Base-by-base conservation (phyloP, 2,888 invertebrate species). In the Drosophila kuntzei region DNA sequence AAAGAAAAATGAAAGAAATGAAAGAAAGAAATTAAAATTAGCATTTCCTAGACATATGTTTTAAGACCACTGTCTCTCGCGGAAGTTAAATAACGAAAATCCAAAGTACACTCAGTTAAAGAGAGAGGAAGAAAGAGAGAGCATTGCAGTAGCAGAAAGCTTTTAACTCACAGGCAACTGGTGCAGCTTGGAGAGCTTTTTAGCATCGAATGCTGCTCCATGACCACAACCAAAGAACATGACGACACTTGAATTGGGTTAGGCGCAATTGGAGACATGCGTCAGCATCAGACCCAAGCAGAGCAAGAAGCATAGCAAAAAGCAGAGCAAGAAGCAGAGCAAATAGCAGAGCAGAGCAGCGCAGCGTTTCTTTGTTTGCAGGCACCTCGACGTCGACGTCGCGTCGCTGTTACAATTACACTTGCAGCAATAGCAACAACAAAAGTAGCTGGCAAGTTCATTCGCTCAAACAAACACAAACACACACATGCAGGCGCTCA, bases 231-330 rank as follows among this genome's bases (percentile, higher is more conserved):
- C 51, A 58, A 29, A 39, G 37, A 43, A 47, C 47, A 43, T 86
- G 81, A 81, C 82, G 83, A 86, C 80, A 82, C 77, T 76, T 61
- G 55, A 76, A 74, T 67, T 82, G 80, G 69, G 80, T 81, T 81
- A 81, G 86, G 73, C 77, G 86, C 86, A 86, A 83, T 86, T 77
- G 50, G 50, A 63, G 62, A 59, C 36, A 66, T 79, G 79, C 76
- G 79, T 79, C 79, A 79, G 50, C 71, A 41, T 41, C 53, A 54
- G 53, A n/a, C 41, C 18, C 43, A 41, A 54, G 54, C 53, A 53
- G 53, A 12, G 51, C 50, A 36, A 12, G 12, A 9, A 39, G 41
- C 22, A 27, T 14, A 9, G 50, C 49, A 36, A 11, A 11, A 11
- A 39, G 22, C 25, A 46, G 27, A 9, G 44, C 22, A 46, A 14